These are phyloP conservation scores for Nestor notabilis DNA, from an alignment of 2,113 vertebrate species.

Conservation along the genomic window DNA sequence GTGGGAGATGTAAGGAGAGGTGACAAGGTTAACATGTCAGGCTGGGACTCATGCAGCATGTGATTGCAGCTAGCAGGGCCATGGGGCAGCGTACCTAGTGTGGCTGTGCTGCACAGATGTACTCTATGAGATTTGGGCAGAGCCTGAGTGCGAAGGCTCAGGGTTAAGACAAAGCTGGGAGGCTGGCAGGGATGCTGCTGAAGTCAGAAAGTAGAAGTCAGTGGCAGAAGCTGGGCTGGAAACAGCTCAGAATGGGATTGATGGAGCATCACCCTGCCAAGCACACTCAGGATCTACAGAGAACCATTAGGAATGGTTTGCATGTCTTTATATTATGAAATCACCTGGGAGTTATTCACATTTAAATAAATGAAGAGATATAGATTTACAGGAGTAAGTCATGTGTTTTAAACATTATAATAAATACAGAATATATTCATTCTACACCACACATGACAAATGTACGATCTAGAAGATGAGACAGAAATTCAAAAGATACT, in stretches of 20 bases:
- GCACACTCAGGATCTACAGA: not conserved
- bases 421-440: not conserved
- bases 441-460: not conserved
- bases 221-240: not conserved
- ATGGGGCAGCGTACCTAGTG: rapidly evolving
- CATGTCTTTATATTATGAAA: not conserved
- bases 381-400: not conserved
- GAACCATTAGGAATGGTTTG: not conserved
- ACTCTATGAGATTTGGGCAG: not conserved
- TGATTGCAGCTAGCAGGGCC: rapidly evolving
- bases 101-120: rapidly evolving
- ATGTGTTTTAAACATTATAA: not conserved
- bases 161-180: not conserved
- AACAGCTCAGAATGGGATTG: not conserved
- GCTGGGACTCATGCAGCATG: not conserved
- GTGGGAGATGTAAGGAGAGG: not conserved
- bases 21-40: not conserved
- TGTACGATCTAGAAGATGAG: not conserved
- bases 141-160: not conserved
- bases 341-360: not conserved
- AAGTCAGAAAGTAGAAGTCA: not conserved
- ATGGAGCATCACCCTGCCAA: rapidly evolving
- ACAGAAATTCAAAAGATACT: not conserved
- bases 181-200: not conserved
- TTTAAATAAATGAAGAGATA: not conserved